Evolutionary conservation across 2,888 invertebrate species (phyloP).

Genomic region (Dicyrtomina minuta): DNA sequence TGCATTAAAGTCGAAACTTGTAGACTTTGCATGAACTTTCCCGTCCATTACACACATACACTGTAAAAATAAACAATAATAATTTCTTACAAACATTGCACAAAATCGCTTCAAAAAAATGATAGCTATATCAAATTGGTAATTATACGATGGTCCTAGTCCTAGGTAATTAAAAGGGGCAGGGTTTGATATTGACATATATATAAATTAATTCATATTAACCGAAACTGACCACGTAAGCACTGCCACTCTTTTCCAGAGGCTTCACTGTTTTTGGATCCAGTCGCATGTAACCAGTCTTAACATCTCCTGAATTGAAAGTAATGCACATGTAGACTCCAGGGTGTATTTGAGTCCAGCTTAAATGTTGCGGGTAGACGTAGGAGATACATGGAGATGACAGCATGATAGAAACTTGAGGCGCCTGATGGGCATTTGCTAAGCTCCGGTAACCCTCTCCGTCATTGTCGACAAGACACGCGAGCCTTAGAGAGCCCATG

Average conservation of each 20-base stretch:
- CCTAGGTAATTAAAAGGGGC: too few relatives aligned
- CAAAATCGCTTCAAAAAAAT: too few relatives aligned
- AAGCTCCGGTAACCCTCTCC: neutral
- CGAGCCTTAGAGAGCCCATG: too few relatives aligned
- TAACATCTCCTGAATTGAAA: neutral
- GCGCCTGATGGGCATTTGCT: too few relatives aligned
- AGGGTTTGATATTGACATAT: too few relatives aligned
- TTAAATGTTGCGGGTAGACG: neutral
- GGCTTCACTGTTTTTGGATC: neutral
- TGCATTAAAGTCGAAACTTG: neutral
- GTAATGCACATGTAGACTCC: neutral
- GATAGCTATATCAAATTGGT: too few relatives aligned
- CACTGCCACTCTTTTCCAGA: neutral
- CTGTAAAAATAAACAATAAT: slow-evolving; percentile 1
- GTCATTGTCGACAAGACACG: neutral
- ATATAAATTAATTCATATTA: neutral
- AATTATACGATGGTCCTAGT: too few relatives aligned
- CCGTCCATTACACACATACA: slow-evolving; percentile 1
- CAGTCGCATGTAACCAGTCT: slow-evolving; percentile 2
- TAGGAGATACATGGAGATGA: too few relatives aligned
- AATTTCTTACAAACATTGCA: too few relatives aligned
- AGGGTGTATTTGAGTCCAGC: neutral
- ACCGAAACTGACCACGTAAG: neutral
- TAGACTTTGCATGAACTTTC: neutral
- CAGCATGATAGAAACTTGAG: too few relatives aligned